phyloP scores from a whole-genome alignment of 2,888 invertebrate genomes.

The Shargacucullia verbasci region DNA sequence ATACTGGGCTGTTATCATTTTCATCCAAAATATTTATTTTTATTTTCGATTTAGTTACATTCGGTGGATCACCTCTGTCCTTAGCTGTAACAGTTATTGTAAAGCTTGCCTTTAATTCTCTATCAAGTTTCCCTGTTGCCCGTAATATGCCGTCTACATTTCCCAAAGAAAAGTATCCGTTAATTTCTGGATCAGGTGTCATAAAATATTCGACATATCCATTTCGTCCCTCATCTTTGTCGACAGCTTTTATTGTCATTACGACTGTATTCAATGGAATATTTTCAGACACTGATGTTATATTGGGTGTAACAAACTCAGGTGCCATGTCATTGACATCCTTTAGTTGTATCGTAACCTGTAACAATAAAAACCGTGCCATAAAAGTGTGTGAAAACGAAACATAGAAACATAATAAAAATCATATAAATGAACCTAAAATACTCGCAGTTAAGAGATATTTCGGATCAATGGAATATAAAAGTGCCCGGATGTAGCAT shows the following conservation, averaged over 20 bases:
- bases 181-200: constrained; percentile 90
- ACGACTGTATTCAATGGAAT: constrained; percentile 95
- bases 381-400: constrained; percentile 47
- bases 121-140: constrained; percentile 95
- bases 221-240: constrained; percentile 97
- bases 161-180: constrained; percentile 94
- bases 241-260: constrained; percentile 96
- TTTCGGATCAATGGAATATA: constrained; percentile 38
- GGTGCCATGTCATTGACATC: constrained; percentile 98
- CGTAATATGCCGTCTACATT: constrained; percentile 96
- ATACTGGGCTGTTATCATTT: constrained; percentile 96
- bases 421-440: constrained; percentile 38
- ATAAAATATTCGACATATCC: constrained; percentile 96
- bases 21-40: constrained; percentile 94
- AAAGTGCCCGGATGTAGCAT: constrained; percentile 28
- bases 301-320: constrained; percentile 94
- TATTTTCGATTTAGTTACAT: constrained; percentile 91
- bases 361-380: constrained; percentile 60
- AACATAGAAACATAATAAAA: constrained; percentile 44
- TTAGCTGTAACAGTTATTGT: constrained; percentile 94
- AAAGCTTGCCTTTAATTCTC: constrained; percentile 94
- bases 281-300: constrained; percentile 95
- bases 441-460: constrained; percentile 12
- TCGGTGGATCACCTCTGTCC: constrained; percentile 96
- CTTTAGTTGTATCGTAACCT: constrained; percentile 96